Percentiles rank a stretch among this genome's conserved stretches.
Conservation (phyloP, 2,797 vertebrate genomes). For the Arctocebus calabarensis region DNA sequence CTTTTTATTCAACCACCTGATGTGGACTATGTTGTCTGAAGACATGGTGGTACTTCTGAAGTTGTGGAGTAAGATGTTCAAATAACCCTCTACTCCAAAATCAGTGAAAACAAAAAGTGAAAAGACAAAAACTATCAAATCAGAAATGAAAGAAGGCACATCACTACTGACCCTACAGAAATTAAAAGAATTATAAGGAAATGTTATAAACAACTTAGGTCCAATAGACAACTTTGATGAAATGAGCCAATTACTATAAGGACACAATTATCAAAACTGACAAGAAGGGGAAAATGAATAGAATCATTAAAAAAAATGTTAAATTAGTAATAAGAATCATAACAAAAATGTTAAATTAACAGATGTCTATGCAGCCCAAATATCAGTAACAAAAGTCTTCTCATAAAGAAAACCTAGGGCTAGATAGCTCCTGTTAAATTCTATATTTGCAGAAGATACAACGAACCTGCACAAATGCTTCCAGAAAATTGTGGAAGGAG, state of each 20-base stretch:
- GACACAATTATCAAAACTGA: background rate
- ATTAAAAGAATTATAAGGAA: background rate
- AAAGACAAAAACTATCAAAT: background rate
- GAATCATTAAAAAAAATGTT: background rate
- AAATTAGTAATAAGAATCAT: background rate
- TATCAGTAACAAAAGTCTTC: background rate
- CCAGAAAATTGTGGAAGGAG: background rate
- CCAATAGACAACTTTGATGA: background rate
- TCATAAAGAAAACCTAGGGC: background rate
- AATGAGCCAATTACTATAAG: background rate
- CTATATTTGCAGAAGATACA: background rate
- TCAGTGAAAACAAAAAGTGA: background rate
- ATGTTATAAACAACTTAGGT: background rate
- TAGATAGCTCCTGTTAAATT: background rate
- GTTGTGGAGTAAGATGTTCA: background rate
- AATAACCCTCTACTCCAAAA: background rate
- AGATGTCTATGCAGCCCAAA: too few species aligned
- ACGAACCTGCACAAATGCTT: background rate
- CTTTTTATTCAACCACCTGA: background rate
- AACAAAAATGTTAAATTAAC: background rate
- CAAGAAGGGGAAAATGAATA: background rate
- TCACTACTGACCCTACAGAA: background rate
- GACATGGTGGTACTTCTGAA: background rate
- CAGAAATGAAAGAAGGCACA: background rate
- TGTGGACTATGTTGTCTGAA: background rate